Evolutionary conservation across 2,113 vertebrate genomes (phyloP).

Genomic region (Nicator chloris): DNA sequence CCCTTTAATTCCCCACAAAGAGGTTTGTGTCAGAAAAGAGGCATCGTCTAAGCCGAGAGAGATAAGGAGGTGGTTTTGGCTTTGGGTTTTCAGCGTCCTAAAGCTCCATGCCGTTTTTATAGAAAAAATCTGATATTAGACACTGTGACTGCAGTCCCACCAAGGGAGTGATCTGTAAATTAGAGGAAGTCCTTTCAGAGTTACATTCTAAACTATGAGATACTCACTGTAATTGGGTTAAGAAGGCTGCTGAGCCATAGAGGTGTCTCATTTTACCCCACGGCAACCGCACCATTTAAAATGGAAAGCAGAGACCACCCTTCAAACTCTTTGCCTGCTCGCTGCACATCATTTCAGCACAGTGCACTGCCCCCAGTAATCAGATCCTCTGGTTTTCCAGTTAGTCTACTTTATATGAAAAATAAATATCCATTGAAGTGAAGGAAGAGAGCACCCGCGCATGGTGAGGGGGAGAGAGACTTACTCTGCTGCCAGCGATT

Average conservation of each 20-base stretch:
- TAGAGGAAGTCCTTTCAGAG: background rate
- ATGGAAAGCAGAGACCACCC: background rate
- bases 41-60: background rate
- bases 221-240: background rate
- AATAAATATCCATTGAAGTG: slow-evolving; percentile 21
- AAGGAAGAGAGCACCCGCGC: background rate
- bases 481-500: slow-evolving; percentile 40
- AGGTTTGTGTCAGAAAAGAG: background rate
- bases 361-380: background rate
- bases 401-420: slow-evolving; percentile 30
- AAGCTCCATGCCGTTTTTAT: background rate
- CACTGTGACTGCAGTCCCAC: background rate
- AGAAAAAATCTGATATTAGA: background rate
- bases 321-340: background rate
- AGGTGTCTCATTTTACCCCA: background rate
- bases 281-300: background rate
- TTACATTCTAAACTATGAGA: background rate
- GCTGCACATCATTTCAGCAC: background rate
- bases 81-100: background rate
- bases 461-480: background rate
- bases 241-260: background rate
- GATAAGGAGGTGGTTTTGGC: background rate
- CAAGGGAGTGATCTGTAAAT: background rate
- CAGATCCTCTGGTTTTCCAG: slow-evolving; percentile 4
- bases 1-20: background rate